These are phyloP conservation scores for Crocuta crocuta DNA, from an alignment of 2,113 vertebrate genomes.

Conservation along the genomic window DNA sequence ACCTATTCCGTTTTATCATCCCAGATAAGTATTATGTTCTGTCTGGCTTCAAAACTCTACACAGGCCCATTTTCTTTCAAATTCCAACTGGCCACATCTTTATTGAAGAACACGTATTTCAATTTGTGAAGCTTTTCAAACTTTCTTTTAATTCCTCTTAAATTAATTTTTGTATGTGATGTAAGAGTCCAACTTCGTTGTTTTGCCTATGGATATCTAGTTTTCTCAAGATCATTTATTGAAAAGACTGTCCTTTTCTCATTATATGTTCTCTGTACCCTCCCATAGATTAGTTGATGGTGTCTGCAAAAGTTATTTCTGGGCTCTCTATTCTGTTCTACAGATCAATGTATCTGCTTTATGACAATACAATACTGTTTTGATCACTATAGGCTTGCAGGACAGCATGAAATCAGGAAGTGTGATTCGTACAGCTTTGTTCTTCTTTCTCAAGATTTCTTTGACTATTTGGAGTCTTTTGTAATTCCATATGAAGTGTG, in stretches of 20 bases:
- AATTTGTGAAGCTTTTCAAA: neutral
- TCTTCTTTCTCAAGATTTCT: neutral
- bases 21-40: neutral
- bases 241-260: neutral
- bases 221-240: neutral
- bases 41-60: neutral
- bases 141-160: neutral
- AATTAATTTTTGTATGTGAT: neutral
- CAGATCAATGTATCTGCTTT: neutral
- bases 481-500: neutral
- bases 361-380: neutral
- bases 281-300: neutral
- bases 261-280: neutral
- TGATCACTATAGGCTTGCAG: neutral
- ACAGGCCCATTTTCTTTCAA: neutral
- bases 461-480: neutral
- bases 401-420: neutral
- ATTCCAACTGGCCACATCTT: neutral
- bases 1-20: rapidly evolving
- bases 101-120: neutral
- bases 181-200: neutral
- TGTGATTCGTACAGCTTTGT: neutral
- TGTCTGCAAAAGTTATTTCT: neutral
- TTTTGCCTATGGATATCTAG: neutral
- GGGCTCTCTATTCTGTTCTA: neutral